Percentiles rank a stretch among this genome's conserved stretches.
These are phyloP conservation scores for Drosophila diplacantha DNA, from an alignment of 2,888 invertebrate genomes.

Conservation along the genomic window DNA sequence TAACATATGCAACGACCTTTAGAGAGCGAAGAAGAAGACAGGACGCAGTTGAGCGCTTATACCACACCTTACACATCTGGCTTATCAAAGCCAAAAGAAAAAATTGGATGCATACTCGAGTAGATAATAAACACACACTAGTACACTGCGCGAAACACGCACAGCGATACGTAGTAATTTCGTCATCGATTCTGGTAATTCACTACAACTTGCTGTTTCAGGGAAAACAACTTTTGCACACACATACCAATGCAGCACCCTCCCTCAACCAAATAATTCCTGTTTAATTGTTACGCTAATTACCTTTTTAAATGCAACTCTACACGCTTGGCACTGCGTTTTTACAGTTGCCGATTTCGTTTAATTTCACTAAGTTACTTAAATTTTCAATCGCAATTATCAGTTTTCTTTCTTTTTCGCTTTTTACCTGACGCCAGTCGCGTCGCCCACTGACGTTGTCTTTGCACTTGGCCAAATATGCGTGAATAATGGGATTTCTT, in stretches of 20 bases:
- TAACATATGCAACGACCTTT: slow-evolving; percentile 50
- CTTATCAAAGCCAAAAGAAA: slow-evolving; percentile 58
- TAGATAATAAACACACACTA: slow-evolving; percentile 47
- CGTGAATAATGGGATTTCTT: neutral
- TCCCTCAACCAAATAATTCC: slow-evolving; percentile 9
- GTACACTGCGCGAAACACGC: slow-evolving; percentile 23
- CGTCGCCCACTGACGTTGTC: slow-evolving; percentile 30
- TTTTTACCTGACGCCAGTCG: slow-evolving; percentile 27
- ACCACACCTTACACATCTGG: slow-evolving; percentile 16
- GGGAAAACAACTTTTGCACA: slow-evolving; percentile 66
- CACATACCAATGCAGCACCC: slow-evolving; percentile 29
- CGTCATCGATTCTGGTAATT: slow-evolving; percentile 63
- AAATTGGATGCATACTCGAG: neutral
- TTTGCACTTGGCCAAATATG: neutral
- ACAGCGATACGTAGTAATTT: slow-evolving; percentile 40
- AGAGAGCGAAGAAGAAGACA: slow-evolving; percentile 10
- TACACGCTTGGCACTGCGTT: slow-evolving; percentile 52
- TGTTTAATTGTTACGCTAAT: slow-evolving; percentile 34
- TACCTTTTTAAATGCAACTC: slow-evolving; percentile 61
- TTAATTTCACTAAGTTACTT: slow-evolving; percentile 41
- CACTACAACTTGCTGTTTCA: slow-evolving; percentile 49
- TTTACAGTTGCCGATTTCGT: slow-evolving; percentile 52
- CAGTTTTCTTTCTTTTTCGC: slow-evolving; percentile 5
- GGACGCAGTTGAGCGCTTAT: slow-evolving; percentile 45
- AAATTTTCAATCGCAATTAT: slow-evolving; percentile 21